A percentile compares a stretch with the other conserved stretches of the same genome.
Evolutionary conservation across 2,888 invertebrate species (phyloP).

Genomic region (Lasioglossum lativentre): DNA sequence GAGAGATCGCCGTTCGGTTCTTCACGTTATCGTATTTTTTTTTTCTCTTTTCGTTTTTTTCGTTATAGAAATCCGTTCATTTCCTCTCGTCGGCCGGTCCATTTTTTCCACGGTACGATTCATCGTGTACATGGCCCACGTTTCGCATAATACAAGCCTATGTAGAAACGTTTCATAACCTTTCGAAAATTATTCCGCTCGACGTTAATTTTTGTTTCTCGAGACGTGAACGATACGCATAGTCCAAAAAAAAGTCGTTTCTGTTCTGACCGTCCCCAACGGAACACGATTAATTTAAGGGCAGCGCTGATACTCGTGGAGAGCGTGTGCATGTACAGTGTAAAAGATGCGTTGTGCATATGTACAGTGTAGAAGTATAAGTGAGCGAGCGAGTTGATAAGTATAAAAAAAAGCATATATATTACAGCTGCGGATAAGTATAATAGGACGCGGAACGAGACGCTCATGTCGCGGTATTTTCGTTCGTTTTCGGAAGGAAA

Average conservation of each 20-base stretch:
- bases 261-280: slow-evolving; percentile 65
- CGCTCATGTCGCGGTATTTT: slow-evolving; percentile 68
- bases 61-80: neutral
- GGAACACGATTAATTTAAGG: slow-evolving; percentile 74
- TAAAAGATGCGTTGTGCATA: slow-evolving; percentile 85
- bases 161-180: slow-evolving; percentile 7
- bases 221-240: slow-evolving; percentile 17
- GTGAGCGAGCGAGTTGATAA: slow-evolving; percentile 73
- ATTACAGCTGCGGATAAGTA: slow-evolving; percentile 81
- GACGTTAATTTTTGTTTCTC: neutral
- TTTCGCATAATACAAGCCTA: neutral
- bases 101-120: neutral
- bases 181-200: neutral
- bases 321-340: slow-evolving; percentile 84
- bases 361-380: slow-evolving; percentile 83
- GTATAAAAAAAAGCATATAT: slow-evolving; percentile 76
- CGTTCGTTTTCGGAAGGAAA: slow-evolving; percentile 48
- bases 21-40: neutral
- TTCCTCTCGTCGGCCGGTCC: neutral
- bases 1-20: neutral
- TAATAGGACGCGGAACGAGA: slow-evolving; percentile 72
- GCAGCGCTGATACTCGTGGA: slow-evolving; percentile 81
- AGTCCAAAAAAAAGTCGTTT: slow-evolving; percentile 21
- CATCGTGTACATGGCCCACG: neutral
- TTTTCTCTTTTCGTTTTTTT: neutral